Conservation (phyloP, 92 coral and sea anemone genomes). For the Paramuricea clavata region DNA sequence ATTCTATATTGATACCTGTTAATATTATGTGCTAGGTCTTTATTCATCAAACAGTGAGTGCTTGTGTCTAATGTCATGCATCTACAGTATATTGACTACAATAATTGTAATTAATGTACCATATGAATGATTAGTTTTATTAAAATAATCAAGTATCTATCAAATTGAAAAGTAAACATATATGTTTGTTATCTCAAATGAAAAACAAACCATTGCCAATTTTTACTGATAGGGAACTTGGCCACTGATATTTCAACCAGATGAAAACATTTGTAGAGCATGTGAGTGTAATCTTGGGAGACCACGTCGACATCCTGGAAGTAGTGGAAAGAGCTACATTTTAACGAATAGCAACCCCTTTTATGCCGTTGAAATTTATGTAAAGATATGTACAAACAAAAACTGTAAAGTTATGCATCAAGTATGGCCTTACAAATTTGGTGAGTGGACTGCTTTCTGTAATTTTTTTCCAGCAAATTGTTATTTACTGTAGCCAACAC, state of each 20-base stretch:
- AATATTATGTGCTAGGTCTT: no score
- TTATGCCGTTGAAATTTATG: background rate
- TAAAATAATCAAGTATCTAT: background rate
- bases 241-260: background rate
- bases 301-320: slow-evolving; percentile 23
- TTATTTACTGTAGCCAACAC: no score
- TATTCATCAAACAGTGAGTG: no score
- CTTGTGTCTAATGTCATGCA: no score
- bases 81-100: no score
- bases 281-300: background rate
- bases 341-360: slow-evolving; percentile 14
- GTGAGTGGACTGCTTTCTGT: no score
- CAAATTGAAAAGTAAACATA: background rate
- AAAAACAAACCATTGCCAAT: background rate
- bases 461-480: no score
- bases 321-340: background rate
- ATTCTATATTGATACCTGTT: no score
- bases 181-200: background rate
- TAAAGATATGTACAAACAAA: background rate
- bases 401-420: slow-evolving; percentile 5
- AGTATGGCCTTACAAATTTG: background rate
- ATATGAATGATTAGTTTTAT: no score
- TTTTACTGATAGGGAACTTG: background rate
- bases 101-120: no score
- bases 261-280: background rate